Base-by-base conservation (phyloP, 2,797 vertebrate genomes). In the Atherinosoma microstoma region DNA sequence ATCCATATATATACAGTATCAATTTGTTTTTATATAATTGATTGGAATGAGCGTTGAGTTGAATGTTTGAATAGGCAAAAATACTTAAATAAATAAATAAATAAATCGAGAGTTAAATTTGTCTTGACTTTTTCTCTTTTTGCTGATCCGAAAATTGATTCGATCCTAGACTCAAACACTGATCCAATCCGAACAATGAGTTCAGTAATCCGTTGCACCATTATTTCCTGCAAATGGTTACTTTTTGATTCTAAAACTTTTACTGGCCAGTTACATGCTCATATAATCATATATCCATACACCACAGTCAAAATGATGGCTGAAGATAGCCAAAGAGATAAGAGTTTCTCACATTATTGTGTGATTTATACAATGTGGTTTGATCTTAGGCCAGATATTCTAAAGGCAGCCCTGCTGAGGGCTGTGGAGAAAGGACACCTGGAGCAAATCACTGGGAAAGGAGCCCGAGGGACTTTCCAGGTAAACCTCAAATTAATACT, bases 401-500 rank as follows among this genome's bases (percentile, higher is more conserved):
- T 99, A 86, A 99, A 99, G 93, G 92, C 95, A 0, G 97, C 96
- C 70, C 93, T 99, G 86, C 95, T 97, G 87, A 97, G 88, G 89
- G 97, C 97, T 1, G 98, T 99, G 74, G 98, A 99, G 84, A 97
- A 94, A 79, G 97, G 98, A 69, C 96, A 96, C 60, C 91, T 99
- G 94, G 97, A 99, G 85, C 98, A 98, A 82, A 98, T 99, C 92
- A 99, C 98, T 51, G 98, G 98, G 47, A 99, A 97, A 90, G 98
- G 98, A 87, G 98, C 98, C 0, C 96, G 93, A 15, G 98, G 98
- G 53, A 99, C 98, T 13, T 99, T 99, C 91, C 98, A 99, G 96
- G 98, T 99, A 81, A 91, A 91, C 61, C 53, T 29, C 51, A 27
- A 27, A 63, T 22, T 67, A 27, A 42, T 22, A 22, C 27, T 3